phyloP scores from a whole-genome alignment of 2,113 vertebrate species.

The Mohoua ochrocephala region DNA sequence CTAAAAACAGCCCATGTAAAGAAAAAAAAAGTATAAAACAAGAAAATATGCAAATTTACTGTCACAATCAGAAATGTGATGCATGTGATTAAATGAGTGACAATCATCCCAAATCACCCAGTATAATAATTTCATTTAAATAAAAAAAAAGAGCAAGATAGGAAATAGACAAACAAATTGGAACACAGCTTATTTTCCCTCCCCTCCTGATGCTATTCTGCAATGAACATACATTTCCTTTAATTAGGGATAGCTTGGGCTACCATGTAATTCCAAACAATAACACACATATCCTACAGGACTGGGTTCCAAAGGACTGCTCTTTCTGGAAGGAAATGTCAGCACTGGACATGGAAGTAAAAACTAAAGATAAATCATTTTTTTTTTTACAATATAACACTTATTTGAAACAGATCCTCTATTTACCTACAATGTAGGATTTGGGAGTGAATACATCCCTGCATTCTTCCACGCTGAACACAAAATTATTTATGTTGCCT shows the following conservation, averaged over 20 bases:
- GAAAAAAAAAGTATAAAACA: background rate
- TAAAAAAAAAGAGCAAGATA: no score
- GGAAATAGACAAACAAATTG: background rate
- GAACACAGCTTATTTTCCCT: background rate
- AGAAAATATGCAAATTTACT: background rate
- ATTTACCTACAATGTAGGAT: background rate
- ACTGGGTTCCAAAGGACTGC: background rate
- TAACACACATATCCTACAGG: background rate
- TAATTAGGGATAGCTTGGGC: background rate
- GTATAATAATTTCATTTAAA: background rate
- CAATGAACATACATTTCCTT: background rate
- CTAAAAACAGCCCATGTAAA: background rate
- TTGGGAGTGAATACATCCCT: accelerated
- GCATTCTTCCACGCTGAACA: background rate
- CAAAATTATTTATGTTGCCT: background rate
- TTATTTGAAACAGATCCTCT: background rate
- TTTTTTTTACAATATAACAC: background rate
- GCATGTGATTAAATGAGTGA: background rate
- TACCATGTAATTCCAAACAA: background rate
- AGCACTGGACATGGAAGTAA: background rate
- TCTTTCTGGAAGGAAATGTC: background rate
- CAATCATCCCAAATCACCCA: background rate
- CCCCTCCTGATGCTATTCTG: background rate
- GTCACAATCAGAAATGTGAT: background rate
- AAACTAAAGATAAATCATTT: background rate